These are phyloP conservation scores for Mastacembelus armatus DNA, from an alignment of 2,797 vertebrate species.

Conservation along the genomic window DNA sequence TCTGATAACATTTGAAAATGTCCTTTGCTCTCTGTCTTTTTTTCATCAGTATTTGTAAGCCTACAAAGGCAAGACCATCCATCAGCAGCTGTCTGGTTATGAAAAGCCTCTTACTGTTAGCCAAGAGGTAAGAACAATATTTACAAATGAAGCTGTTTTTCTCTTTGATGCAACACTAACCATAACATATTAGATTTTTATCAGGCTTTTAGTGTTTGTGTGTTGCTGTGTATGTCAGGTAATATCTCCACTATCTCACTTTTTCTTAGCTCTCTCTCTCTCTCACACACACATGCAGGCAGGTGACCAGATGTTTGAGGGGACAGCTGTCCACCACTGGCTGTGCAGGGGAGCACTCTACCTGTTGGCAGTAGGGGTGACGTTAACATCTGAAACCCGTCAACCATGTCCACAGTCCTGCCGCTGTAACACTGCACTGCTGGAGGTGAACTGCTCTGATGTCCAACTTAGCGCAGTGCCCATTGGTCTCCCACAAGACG, in stretches of 20 bases:
- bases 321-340: conserved; percentile 61
- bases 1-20: conserved; percentile 23
- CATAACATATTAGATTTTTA: too few relatives aligned
- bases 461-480: conserved; percentile 81
- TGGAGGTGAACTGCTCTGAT: conserved; percentile 83
- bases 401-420: conserved; percentile 83
- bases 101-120: conserved; percentile 49
- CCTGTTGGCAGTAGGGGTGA: conserved; percentile 69
- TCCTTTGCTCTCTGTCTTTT: not conserved
- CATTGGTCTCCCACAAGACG: conserved; percentile 72
- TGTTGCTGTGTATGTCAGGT: not conserved
- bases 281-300: conserved; percentile 57
- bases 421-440: conserved; percentile 75
- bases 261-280: conserved; percentile 27
- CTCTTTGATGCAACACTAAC: too few relatives aligned
- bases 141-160: not conserved
- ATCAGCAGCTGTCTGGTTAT: conserved; percentile 48
- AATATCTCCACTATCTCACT: not conserved
- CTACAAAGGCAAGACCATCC: conserved; percentile 6
- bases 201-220: not conserved
- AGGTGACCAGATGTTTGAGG: conserved; percentile 80
- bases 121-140: not conserved
- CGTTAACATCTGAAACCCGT: conserved; percentile 54
- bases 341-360: conserved; percentile 75
- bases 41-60: conserved; percentile 7